Evolutionary conservation across 2,888 invertebrate genomes (phyloP), one percentile per base, ranked within the genome.

Genomic region (Himalopsyche anomala): DNA sequence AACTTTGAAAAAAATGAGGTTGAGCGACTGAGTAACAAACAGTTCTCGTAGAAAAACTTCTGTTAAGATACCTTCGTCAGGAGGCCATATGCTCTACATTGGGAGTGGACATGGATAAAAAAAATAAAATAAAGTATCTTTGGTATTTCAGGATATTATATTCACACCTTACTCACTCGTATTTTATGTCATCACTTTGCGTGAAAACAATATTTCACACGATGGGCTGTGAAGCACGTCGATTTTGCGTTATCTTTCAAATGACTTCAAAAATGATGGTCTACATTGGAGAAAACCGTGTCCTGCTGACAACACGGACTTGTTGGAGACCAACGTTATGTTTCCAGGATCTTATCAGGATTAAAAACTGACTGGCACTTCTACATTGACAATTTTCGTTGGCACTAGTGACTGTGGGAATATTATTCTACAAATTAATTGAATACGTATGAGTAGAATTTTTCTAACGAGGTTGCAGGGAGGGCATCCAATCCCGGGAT

Each of bases 321-420:
- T 56, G 62, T 85, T 85, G 85, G 85, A 81, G 85, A 85, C 85
- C 11, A 85, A 81, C 62, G 56, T 56, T 81, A 45, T 85, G 85
- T 85, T 80, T 36, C 55, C 28, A 80, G 45, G 81, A 42, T 42
- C 55, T 80, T 80, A 84, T 85, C 81, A 56, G 28, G 28, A 28
- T 28, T 62, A 19, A 28, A 11, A 15, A 62, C 19, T 62, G 15
- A 62, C 19, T 62, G 19, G 19, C 62, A 62, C 3, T 4, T 12
- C 5, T 12, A 51, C 45, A 45, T 8, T 45, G 8, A 4, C 51
- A 51, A 15, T 51, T 15, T 15, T 51, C 51, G 51, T 51, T 15
- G 51, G 15, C 51, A 15, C 51, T 15, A 15, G 51, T 15, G 15
- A 51, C 15, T 5, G 15, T 51, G 12, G 15, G 51, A 51, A 8